Base-by-base conservation (phyloP, 2,113 vertebrate genomes). In the Propithecus coquereli region DNA sequence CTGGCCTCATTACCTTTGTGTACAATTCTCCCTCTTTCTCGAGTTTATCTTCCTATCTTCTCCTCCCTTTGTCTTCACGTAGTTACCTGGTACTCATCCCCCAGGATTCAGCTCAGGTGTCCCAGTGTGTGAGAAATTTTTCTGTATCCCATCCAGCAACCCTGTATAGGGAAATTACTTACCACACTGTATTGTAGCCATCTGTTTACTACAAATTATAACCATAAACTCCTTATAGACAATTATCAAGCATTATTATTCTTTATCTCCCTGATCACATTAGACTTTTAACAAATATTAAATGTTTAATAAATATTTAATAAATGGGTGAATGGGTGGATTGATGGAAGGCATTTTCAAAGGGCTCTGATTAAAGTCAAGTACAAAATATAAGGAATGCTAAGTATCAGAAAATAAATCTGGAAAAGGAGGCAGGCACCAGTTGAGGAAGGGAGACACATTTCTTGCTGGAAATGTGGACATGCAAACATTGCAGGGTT, bases 361-460 rank as follows among this genome's bases (percentile, higher is more conserved):
- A 59, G 37, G 34, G 54, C 16, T 45, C 27, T 7, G 47, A 43
- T 77, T 76, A 76, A 16, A 52, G 59, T 8, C 68, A 43, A 52
- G 50, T n/a, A 20, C 8, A 66, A 45, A 3, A 0, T 22, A n/a
- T 13, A 6, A 77, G n/a, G 61, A 66, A 50, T 3, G 0, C 9
- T 25, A 18, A 45, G 37, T 17, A 12, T 74, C 12, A 43, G 50
- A 8, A 5, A 40, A 77, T 37, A 37, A 45, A 45, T 61, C 23
- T 71, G n/a, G 79, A 45, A 68, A 61, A 45, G 22, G 23, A 77
- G 22, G 47, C 34, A 61, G 22, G 18, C 6, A 22, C 12, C 13
- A n/a, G 2, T 30, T n/a, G 11, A 84, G 6, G 52, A 61, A 79
- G 40, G 8, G 77, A 84, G 25, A 22, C 22, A 16, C 61, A 7